A percentile compares a stretch with the other conserved stretches of the same genome.
phyloP scores from a whole-genome alignment of 2,888 invertebrate species.

The Caenorhabditis sp. region DNA sequence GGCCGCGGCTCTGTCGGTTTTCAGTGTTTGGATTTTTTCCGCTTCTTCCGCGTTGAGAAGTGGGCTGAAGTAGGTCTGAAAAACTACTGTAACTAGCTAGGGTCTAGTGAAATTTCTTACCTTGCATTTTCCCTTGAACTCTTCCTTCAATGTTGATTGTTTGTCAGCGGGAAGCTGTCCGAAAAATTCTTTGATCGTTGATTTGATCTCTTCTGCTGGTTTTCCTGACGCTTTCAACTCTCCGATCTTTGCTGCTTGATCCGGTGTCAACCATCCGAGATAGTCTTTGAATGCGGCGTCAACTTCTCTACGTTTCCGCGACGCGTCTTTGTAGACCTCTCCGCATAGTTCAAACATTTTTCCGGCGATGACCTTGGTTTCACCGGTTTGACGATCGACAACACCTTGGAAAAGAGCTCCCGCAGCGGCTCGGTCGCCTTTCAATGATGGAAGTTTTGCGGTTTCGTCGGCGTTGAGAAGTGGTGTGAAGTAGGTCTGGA shows the following conservation, averaged over 20 bases:
- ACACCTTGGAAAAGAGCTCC: slow-evolving; percentile 27
- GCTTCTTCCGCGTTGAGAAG: slow-evolving; percentile 31
- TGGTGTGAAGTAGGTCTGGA: slow-evolving; percentile 27
- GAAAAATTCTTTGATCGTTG: slow-evolving; percentile 53
- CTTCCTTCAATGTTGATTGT: slow-evolving; percentile 29
- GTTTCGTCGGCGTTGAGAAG: slow-evolving; percentile 32
- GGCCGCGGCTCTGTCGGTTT: slow-evolving; percentile 4
- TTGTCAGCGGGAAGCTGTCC: slow-evolving; percentile 36
- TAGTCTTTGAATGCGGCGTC: slow-evolving; percentile 21
- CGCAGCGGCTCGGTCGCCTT: slow-evolving; percentile 15
- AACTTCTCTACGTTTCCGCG: slow-evolving; percentile 16
- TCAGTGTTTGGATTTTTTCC: slow-evolving; percentile 24
- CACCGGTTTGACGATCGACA: slow-evolving; percentile 40
- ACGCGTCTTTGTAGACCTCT: slow-evolving; percentile 12
- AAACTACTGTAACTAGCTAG: neutral
- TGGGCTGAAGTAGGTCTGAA: slow-evolving; percentile 26
- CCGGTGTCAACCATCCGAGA: slow-evolving; percentile 29
- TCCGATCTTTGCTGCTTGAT: slow-evolving; percentile 31
- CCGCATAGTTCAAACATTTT: slow-evolving; percentile 33
- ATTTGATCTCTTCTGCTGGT: slow-evolving; percentile 40
- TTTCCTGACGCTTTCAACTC: slow-evolving; percentile 43
- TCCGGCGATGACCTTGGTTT: slow-evolving; percentile 38
- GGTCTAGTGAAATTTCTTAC: neutral
- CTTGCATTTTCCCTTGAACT: slow-evolving; percentile 52
- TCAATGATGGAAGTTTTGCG: slow-evolving; percentile 39